Percentiles rank a stretch among this genome's conserved stretches.
phyloP scores from a whole-genome alignment of 1,140 invertebrate genomes.

The Drosophila guanche region DNA sequence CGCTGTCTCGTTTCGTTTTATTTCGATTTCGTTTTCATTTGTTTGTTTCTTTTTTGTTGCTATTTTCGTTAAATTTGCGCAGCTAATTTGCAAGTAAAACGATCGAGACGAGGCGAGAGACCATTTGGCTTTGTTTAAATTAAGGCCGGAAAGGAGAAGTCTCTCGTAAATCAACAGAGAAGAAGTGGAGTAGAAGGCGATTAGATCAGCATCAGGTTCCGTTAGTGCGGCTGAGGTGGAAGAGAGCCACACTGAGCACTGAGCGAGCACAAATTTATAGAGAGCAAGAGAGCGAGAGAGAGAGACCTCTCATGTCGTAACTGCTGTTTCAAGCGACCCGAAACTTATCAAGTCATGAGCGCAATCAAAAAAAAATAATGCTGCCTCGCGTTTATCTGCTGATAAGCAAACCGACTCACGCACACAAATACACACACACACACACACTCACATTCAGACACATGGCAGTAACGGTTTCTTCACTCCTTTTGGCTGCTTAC shows the following conservation, averaged over 20 bases:
- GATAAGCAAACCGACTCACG: conserved; percentile 59
- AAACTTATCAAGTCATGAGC: conserved; percentile 57
- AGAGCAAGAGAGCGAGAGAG: too few relatives aligned
- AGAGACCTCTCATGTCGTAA: too few relatives aligned
- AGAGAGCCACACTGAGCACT: not conserved
- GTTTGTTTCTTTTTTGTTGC: conserved; percentile 8
- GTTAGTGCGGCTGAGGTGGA: conserved; percentile 13
- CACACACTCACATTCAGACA: conserved; percentile 9
- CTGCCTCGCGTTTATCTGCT: conserved; percentile 58
- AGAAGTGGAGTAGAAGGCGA: conserved; percentile 30
- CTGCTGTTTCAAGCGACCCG: conserved; percentile 14
- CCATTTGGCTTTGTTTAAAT: conserved; percentile 49
- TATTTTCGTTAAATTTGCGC: conserved; percentile 48
- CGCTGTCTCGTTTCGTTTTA: conserved; percentile 13
- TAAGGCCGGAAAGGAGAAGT: conserved; percentile 42
- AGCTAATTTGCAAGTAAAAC: conserved; percentile 76
- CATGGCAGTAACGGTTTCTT: not conserved
- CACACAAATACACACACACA: conserved; percentile 26
- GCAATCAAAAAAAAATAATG: conserved; percentile 58
- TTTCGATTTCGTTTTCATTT: conserved; percentile 50
- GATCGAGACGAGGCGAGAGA: conserved; percentile 9
- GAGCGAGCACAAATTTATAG: not conserved
- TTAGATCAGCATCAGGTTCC: conserved; percentile 44
- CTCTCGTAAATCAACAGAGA: conserved; percentile 31
- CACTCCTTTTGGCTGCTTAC: conserved; percentile 8